Evolutionary conservation across 2,113 vertebrate species (phyloP).

Genomic region (Psammodynastes pulverulentus): DNA sequence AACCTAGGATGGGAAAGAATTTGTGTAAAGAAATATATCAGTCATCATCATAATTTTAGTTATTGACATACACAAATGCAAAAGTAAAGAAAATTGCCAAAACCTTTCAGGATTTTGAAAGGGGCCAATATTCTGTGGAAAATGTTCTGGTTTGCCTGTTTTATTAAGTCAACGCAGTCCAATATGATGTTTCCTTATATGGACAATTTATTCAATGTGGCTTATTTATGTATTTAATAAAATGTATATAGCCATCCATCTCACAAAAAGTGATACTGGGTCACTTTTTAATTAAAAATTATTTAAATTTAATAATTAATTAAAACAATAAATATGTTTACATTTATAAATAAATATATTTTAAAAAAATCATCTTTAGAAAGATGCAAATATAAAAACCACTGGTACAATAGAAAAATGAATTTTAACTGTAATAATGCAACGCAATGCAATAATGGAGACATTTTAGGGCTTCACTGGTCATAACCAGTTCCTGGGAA

Average conservation of each 20-base stretch:
- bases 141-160: background rate
- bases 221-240: background rate
- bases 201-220: background rate
- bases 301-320: background rate
- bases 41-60: background rate
- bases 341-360: background rate
- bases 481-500: background rate
- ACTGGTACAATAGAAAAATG: background rate
- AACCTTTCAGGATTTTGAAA: background rate
- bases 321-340: background rate
- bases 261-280: background rate
- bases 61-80: background rate
- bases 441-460: background rate
- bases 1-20: background rate
- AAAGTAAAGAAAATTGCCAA: background rate
- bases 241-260: background rate
- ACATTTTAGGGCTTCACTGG: background rate
- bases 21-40: background rate
- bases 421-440: background rate
- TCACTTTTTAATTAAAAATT: background rate
- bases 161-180: background rate
- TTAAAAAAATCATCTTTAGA: background rate
- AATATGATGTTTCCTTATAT: background rate
- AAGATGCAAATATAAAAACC: background rate
- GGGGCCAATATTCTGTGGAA: background rate